Evolutionary conservation across 2,888 invertebrate genomes (phyloP).

Genomic region (Agelastica alni): DNA sequence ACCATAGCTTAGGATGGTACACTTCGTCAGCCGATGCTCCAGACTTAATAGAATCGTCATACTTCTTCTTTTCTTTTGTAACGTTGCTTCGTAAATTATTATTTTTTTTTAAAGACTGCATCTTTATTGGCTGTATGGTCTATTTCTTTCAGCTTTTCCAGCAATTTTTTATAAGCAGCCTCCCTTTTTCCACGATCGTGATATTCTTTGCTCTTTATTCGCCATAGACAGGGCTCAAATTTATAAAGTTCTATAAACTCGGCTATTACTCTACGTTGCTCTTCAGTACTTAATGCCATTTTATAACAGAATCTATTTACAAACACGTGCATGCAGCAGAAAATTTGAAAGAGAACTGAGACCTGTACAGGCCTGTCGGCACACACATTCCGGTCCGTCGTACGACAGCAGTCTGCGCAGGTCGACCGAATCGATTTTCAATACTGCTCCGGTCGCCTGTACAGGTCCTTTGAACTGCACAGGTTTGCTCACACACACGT

Average conservation of each 20-base stretch:
- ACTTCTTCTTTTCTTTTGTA: neutral
- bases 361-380: constrained; percentile 17
- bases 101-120: neutral
- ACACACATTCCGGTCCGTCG: constrained; percentile 21
- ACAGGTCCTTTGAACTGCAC: constrained; percentile 13
- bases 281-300: too few relatives aligned
- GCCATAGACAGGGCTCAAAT: too few relatives aligned
- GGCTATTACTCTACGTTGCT: too few relatives aligned
- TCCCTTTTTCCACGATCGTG: neutral
- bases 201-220: too few relatives aligned
- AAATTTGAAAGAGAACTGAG: constrained; percentile 20
- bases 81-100: neutral
- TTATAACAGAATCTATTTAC: too few relatives aligned
- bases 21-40: neutral
- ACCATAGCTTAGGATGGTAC: constrained; percentile 1
- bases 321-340: too few relatives aligned
- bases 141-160: neutral
- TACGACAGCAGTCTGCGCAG: constrained; percentile 20
- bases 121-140: too few relatives aligned
- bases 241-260: too few relatives aligned
- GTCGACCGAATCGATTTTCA: constrained; percentile 23
- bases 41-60: neutral
- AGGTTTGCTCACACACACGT: constrained; percentile 21
- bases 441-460: constrained; percentile 23
- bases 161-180: neutral